These are phyloP conservation scores for Chymomyza caudatula DNA, from an alignment of 2,888 invertebrate genomes.

Conservation along the genomic window DNA sequence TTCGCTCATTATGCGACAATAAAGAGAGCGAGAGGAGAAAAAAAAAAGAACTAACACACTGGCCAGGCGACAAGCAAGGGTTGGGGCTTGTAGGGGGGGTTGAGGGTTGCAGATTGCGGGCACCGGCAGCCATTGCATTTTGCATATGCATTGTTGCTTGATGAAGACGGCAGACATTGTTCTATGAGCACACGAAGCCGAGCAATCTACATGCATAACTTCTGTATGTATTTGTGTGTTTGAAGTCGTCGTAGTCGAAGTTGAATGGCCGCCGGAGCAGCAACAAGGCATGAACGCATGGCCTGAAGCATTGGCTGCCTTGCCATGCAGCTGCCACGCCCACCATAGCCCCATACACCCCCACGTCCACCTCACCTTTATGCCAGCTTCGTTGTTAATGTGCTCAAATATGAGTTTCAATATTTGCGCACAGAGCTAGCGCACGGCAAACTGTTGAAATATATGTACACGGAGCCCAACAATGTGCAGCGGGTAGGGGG, in stretches of 20 bases:
- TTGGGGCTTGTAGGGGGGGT: not conserved
- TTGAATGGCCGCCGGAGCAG: conserved; percentile 63
- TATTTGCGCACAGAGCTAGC: conserved; percentile 44
- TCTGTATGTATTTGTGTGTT: not conserved
- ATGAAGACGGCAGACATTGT: conserved; percentile 1
- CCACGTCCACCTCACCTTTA: too few relatives aligned
- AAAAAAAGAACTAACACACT: not conserved
- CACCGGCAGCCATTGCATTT: not conserved
- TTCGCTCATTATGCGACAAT: conserved; percentile 64
- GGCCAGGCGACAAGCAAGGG: not conserved
- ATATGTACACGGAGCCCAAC: conserved; percentile 30
- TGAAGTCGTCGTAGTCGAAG: conserved; percentile 26
- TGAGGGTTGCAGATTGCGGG: not conserved
- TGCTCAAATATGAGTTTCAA: conserved; percentile 61
- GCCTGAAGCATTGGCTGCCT: not conserved
- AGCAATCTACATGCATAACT: too few relatives aligned
- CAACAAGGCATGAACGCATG: conserved; percentile 8
- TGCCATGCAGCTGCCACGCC: not conserved
- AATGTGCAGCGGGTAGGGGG: conserved; percentile 37
- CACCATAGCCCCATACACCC: not conserved
- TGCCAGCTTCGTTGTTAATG: conserved; percentile 1
- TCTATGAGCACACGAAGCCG: not conserved
- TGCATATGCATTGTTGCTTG: conserved; percentile 1
- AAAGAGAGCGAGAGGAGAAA: conserved; percentile 28
- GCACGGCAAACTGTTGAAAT: conserved; percentile 41